Evolutionary conservation across 92 coral and sea anemone species (phyloP).

Genomic region (Meandrina meandrites): DNA sequence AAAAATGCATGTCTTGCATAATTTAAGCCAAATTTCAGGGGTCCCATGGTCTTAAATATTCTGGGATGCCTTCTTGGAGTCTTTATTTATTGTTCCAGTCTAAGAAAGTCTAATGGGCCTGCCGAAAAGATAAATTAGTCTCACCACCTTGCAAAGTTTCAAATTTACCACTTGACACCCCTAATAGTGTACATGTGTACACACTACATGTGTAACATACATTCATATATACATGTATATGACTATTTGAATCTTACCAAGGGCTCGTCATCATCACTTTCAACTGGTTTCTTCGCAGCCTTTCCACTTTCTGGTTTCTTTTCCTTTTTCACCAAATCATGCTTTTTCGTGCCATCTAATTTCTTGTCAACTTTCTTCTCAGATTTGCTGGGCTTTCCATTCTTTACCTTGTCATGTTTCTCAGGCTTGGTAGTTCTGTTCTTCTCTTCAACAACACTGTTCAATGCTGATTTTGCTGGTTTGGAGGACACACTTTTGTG

Average conservation of each 20-base stretch:
- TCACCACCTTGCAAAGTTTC: no score
- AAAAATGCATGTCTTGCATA: no score
- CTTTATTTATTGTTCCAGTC: no score
- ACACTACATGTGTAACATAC: neutral
- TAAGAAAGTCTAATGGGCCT: no score
- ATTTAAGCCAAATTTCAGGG: no score
- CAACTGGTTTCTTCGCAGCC: conserved; percentile 47
- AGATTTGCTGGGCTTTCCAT: conserved; percentile 40
- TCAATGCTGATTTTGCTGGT: conserved; percentile 36
- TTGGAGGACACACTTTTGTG: conserved; percentile 17
- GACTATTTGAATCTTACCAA: conserved; percentile 43
- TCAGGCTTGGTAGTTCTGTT: conserved; percentile 7
- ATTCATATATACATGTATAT: neutral
- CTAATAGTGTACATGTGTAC: neutral
- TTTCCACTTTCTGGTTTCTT: conserved; percentile 33
- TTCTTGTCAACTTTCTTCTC: conserved; percentile 46
- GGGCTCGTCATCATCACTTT: conserved; percentile 67
- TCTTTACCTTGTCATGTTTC: conserved; percentile 53
- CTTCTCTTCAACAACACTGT: conserved; percentile 28
- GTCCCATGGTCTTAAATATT: no score
- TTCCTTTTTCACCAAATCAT: conserved; percentile 28
- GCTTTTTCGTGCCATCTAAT: conserved; percentile 11
- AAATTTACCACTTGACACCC: no score
- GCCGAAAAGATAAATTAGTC: no score
- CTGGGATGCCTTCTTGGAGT: no score